phyloP scores from a whole-genome alignment of 2,888 invertebrate genomes.

The Temnothorax unifasciatus region DNA sequence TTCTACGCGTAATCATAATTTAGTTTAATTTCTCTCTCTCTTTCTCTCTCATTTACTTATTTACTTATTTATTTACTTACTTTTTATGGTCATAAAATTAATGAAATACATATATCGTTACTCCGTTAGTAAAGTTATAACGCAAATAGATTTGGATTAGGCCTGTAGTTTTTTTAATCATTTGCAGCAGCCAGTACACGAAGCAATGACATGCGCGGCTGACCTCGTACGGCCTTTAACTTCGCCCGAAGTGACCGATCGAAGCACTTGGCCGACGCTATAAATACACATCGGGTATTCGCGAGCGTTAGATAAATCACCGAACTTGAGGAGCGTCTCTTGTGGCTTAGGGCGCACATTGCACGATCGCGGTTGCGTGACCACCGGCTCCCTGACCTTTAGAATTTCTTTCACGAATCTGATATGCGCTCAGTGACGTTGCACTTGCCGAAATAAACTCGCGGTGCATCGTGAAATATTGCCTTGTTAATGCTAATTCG shows the following conservation, averaged over 20 bases:
- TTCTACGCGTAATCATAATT: background rate
- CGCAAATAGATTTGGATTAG: background rate
- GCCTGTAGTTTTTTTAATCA: background rate
- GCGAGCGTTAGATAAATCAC: conserved; percentile 60
- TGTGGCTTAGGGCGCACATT: conserved; percentile 22
- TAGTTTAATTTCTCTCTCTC: background rate
- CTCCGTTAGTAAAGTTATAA: background rate
- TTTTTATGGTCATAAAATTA: background rate
- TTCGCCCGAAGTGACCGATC: conserved; percentile 48
- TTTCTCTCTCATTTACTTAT: too few relatives aligned
- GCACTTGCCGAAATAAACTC: conserved; percentile 37
- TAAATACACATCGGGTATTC: conserved; percentile 59
- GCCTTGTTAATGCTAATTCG: conserved; percentile 37
- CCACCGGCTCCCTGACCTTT: conserved; percentile 59
- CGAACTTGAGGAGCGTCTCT: conserved; percentile 44
- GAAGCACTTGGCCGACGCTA: conserved; percentile 46
- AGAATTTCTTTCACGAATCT: conserved; percentile 50
- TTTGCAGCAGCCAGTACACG: background rate
- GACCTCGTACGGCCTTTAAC: conserved; percentile 30
- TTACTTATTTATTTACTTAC: background rate
- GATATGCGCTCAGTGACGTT: conserved; percentile 44
- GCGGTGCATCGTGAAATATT: conserved; percentile 21
- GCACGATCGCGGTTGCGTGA: conserved; percentile 63
- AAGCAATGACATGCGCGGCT: conserved; percentile 32
- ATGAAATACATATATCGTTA: background rate